Conservation (phyloP, 2,113 vertebrate species). For the Scytalopus superciliaris region DNA sequence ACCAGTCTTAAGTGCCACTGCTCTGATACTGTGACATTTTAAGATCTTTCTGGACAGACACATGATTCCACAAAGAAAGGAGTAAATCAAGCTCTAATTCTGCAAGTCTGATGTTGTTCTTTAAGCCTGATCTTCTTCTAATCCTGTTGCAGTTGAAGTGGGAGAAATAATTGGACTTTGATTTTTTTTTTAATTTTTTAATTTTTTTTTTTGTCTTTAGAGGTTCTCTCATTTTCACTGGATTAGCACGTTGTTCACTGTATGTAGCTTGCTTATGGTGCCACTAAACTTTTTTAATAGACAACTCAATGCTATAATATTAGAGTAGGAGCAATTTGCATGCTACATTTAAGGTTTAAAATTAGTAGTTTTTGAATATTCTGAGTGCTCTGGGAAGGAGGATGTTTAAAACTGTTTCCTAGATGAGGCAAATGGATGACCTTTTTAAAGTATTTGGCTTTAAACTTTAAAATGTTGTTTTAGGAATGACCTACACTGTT, state of each 20-base stretch:
- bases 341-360: not conserved
- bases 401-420: not conserved
- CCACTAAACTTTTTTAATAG: not conserved
- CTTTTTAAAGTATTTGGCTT: not conserved
- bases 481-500: not conserved
- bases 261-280: not conserved
- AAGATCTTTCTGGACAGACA: not conserved
- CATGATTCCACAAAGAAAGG: not conserved
- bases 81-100: not conserved
- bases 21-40: not conserved
- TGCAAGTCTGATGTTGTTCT: not conserved
- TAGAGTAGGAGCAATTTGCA: not conserved
- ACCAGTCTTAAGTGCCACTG: fast-evolving
- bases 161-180: not conserved
- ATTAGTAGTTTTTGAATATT: not conserved
- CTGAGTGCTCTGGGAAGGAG: not conserved
- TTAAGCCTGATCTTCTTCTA: not conserved
- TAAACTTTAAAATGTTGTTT: not conserved
- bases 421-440: not conserved
- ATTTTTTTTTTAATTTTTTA: not conserved
- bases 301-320: not conserved
- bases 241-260: not conserved
- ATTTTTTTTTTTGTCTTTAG: not conserved
- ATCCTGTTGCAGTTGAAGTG: not conserved
- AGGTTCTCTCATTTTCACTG: not conserved